A percentile compares a stretch with the other conserved stretches of the same genome.
Conservation (phyloP, 2,888 invertebrate species). For the Ormyrus thymus region DNA sequence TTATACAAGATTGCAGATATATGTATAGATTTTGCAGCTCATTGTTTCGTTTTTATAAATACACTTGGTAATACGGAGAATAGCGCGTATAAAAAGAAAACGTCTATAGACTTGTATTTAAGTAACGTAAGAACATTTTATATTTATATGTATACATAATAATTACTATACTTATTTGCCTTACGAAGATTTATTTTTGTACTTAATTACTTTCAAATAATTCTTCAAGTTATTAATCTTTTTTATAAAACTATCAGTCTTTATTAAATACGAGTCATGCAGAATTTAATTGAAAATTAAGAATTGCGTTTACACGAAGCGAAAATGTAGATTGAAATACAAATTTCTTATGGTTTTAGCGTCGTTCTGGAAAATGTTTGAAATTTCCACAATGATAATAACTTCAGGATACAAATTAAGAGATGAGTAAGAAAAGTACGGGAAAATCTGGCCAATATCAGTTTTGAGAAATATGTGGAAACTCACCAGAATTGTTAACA, state of each 20-base stretch:
- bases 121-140: conserved; percentile 11
- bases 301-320: too few relatives aligned
- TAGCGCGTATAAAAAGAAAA: conserved; percentile 19
- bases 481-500: conserved; percentile 73
- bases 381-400: too few relatives aligned
- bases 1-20: neutral
- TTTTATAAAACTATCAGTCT: too few relatives aligned
- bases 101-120: conserved; percentile 26
- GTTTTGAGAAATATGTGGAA: neutral
- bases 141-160: conserved; percentile 11
- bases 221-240: too few relatives aligned
- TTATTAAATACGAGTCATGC: too few relatives aligned
- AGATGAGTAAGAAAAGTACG: too few relatives aligned
- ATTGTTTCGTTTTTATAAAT: conserved; percentile 28
- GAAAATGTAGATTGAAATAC: too few relatives aligned
- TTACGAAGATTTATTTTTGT: too few relatives aligned
- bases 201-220: too few relatives aligned
- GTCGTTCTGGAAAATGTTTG: neutral
- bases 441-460: too few relatives aligned
- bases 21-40: conserved; percentile 16
- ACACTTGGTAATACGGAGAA: conserved; percentile 12
- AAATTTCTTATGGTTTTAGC: neutral
- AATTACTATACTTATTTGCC: conserved; percentile 20
- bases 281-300: too few relatives aligned
- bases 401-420: too few relatives aligned